Evolutionary conservation across 2,797 vertebrate species (phyloP).

Genomic region (Setipinna tenuifilis): DNA sequence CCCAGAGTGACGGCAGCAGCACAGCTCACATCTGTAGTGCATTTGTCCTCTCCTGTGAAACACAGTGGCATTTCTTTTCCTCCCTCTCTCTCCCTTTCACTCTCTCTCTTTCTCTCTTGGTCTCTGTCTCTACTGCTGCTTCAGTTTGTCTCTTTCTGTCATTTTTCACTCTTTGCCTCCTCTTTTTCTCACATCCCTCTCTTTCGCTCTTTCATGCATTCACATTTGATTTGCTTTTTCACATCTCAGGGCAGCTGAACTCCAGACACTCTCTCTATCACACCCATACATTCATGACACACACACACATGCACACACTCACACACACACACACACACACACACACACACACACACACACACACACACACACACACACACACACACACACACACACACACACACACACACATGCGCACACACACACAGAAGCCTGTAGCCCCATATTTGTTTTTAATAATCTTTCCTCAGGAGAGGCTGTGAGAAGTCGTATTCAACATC

Average conservation of each 20-base stretch:
- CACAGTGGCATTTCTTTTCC: conserved; percentile 10
- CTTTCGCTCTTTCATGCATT: conserved; percentile 3
- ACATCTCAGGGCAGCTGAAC: conserved; percentile 30
- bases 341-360: conserved; percentile 40
- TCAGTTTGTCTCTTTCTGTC: conserved; percentile 8
- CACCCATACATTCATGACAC: background rate
- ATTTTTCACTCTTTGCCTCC: background rate
- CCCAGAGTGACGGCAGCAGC: conserved; percentile 43
- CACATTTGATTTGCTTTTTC: conserved; percentile 38
- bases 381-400: conserved; percentile 23
- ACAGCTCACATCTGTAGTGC: conserved; percentile 53
- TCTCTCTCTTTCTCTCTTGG: background rate
- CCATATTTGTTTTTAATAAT: conserved; percentile 17
- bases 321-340: conserved; percentile 36
- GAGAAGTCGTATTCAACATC: conserved; percentile 15
- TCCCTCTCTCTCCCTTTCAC: conserved; percentile 10
- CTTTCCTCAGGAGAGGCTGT: conserved; percentile 17
- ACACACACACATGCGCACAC: conserved; percentile 26
- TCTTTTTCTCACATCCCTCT: background rate
- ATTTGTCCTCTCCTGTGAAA: conserved; percentile 48
- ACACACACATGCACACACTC: conserved; percentile 34
- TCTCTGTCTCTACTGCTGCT: background rate
- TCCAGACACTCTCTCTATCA: conserved; percentile 35
- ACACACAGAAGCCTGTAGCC: conserved; percentile 31
- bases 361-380: background rate